Conservation (phyloP, 2,797 vertebrate genomes). For the Odontamblyopus lacepedii region DNA sequence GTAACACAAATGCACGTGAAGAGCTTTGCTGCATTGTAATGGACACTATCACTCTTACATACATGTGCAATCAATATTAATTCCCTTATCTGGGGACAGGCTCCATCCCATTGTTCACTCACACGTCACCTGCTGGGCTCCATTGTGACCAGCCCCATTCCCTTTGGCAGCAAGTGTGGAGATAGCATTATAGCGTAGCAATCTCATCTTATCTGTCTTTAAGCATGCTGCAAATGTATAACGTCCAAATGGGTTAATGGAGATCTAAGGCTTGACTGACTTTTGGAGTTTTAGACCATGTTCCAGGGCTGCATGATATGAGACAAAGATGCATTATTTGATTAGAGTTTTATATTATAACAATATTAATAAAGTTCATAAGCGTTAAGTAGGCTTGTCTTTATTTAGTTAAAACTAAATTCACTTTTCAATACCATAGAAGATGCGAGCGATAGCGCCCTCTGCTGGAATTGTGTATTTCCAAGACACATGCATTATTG, state of each 20-base stretch:
- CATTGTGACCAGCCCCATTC: slow-evolving; percentile 31
- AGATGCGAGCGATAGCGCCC: too few relatives aligned
- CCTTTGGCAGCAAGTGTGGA: slow-evolving; percentile 31
- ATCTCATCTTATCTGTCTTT: slow-evolving; percentile 52
- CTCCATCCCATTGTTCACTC: slow-evolving; percentile 65
- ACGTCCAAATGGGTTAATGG: background rate
- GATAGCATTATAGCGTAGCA: slow-evolving; percentile 41
- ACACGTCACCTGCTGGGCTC: slow-evolving; percentile 63
- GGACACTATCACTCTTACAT: slow-evolving; percentile 64
- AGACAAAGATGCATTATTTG: too few relatives aligned
- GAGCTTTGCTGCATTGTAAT: slow-evolving; percentile 45
- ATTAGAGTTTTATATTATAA: too few relatives aligned
- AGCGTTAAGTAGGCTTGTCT: too few relatives aligned
- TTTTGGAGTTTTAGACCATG: too few relatives aligned
- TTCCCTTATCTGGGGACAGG: slow-evolving; percentile 68
- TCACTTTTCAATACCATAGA: too few relatives aligned
- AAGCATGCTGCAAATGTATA: slow-evolving; percentile 2
- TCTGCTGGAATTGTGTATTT: too few relatives aligned
- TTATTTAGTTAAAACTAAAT: too few relatives aligned
- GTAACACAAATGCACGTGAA: slow-evolving; percentile 12
- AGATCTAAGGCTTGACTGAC: background rate
- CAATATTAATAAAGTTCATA: too few relatives aligned
- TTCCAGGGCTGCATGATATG: too few relatives aligned
- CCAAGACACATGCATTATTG: too few relatives aligned
- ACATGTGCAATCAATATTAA: slow-evolving; percentile 73